Evolutionary conservation across 2,113 vertebrate species (phyloP).

Genomic region (Stigmatopora nigra): DNA sequence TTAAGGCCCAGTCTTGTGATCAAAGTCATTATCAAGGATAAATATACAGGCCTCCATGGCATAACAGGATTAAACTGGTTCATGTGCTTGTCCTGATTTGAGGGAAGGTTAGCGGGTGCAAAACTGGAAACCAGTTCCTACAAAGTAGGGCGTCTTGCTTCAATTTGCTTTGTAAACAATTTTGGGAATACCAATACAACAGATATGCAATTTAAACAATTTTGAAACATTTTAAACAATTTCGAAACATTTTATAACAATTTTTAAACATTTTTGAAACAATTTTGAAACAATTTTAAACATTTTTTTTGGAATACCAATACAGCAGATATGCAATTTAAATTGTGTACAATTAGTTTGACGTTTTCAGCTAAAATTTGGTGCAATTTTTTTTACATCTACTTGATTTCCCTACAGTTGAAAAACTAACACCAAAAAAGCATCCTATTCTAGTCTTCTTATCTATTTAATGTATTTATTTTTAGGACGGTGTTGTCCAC

Average conservation of each 20-base stretch:
- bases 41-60: constrained; percentile 45
- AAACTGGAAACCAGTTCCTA: neutral
- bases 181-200: neutral
- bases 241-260: too few species aligned
- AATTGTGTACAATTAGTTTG: neutral
- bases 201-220: too few species aligned
- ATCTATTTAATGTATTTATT: too few species aligned
- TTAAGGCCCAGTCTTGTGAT: constrained; percentile 39
- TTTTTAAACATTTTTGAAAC: too few species aligned
- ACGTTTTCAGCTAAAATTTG: neutral
- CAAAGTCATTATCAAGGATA: constrained; percentile 62
- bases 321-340: neutral
- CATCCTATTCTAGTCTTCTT: too few species aligned
- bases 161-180: neutral
- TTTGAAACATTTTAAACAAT: too few species aligned
- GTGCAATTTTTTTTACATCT: too few species aligned
- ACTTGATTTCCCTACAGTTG: too few species aligned
- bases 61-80: constrained; percentile 44
- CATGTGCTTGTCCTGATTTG: constrained; percentile 15
- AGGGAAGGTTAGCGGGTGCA: constrained; percentile 29
- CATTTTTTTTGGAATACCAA: neutral
- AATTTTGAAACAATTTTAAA: too few species aligned
- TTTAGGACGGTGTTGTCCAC: too few species aligned
- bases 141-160: neutral
- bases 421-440: too few species aligned